Evolutionary conservation across 1,140 invertebrate genomes (phyloP).

Genomic region (Drosophila murphyi): DNA sequence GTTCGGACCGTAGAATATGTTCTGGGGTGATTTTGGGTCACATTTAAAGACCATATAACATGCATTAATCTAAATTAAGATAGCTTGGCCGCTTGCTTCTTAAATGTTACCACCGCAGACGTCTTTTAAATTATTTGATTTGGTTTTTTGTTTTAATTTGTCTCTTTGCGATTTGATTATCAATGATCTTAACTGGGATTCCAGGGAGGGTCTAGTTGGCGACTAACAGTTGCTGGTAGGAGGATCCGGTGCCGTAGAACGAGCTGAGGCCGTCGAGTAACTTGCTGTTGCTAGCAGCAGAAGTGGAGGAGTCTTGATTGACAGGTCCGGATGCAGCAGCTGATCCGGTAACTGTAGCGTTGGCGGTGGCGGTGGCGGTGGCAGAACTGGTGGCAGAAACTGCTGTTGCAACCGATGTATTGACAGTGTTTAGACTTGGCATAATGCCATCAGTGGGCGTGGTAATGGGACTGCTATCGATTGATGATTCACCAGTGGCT

Average conservation of each 20-base stretch:
- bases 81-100: conserved; percentile 7
- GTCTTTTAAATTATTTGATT: neutral
- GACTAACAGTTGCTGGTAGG: conserved; percentile 81
- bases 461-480: conserved; percentile 52
- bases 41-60: neutral
- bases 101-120: neutral
- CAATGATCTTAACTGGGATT: neutral
- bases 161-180: neutral
- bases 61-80: neutral
- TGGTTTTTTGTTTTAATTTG: neutral
- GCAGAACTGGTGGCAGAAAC: neutral
- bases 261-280: conserved; percentile 82
- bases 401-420: conserved; percentile 21
- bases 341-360: conserved; percentile 8
- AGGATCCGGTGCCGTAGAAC: conserved; percentile 74
- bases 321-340: neutral
- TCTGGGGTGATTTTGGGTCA: too few species aligned
- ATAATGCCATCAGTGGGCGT: conserved; percentile 43
- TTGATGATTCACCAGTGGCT: conserved; percentile 41
- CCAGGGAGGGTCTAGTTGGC: conserved; percentile 70
- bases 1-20: too few species aligned
- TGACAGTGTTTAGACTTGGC: neutral
- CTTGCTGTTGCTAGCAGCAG: conserved; percentile 59
- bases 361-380: neutral
- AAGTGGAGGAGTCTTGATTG: conserved; percentile 26